These are phyloP conservation scores for Astropecten irregularis DNA, from an alignment of 53 echinoderm and acorn worm genomes.

Conservation along the genomic window DNA sequence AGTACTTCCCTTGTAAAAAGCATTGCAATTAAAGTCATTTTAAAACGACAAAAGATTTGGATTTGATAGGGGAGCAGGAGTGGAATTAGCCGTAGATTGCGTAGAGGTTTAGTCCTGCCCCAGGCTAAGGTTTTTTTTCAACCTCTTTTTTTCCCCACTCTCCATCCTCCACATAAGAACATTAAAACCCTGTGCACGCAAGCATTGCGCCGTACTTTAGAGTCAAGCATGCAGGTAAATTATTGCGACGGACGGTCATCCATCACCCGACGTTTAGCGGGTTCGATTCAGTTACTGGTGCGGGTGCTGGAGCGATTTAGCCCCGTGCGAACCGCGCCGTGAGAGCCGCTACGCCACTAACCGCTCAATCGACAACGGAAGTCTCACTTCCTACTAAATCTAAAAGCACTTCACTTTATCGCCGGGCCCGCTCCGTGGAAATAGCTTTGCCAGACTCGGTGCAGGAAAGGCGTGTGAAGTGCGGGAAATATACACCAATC, in stretches of 20 bases:
- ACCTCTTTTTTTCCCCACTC: too few relatives aligned
- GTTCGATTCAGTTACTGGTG: slow-evolving; percentile 13
- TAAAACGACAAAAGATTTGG: slow-evolving; percentile 61
- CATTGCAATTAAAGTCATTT: slow-evolving; percentile 61
- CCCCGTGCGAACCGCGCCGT: slow-evolving; percentile 4
- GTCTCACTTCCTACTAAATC: slow-evolving; percentile 34
- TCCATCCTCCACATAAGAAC: neutral
- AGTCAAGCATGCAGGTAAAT: neutral
- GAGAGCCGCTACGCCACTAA: slow-evolving; percentile 8
- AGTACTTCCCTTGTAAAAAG: slow-evolving; percentile 46
- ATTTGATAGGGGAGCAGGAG: slow-evolving; percentile 26
- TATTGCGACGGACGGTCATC: slow-evolving; percentile 30
- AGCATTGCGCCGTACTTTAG: neutral
- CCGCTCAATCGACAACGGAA: slow-evolving; percentile 34
- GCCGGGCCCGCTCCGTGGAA: slow-evolving; percentile 4
- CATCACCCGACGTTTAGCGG: slow-evolving; percentile 16
- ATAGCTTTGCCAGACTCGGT: neutral
- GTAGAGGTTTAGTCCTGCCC: slow-evolving; percentile 16
- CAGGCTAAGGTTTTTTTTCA: neutral
- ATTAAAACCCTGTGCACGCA: neutral
- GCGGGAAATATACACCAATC: neutral
- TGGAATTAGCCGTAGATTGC: slow-evolving; percentile 37
- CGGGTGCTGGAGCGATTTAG: neutral
- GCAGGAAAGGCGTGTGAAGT: neutral
- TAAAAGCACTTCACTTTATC: slow-evolving; percentile 59